Conservation (phyloP, 2,113 vertebrate species). For the Emydocephalus ijimae region DNA sequence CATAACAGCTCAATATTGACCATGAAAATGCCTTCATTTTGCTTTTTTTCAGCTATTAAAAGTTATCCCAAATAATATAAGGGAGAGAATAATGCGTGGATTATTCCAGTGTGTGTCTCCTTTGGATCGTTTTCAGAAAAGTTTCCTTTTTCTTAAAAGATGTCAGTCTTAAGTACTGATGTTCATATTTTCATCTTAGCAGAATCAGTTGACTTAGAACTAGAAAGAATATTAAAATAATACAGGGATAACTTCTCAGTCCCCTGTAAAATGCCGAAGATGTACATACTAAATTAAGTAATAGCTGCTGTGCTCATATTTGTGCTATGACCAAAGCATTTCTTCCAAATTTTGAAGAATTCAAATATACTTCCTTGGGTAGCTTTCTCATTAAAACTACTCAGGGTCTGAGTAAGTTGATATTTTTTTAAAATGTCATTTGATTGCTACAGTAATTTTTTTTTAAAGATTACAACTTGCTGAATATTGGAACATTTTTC, state of each 20-base stretch:
- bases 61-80: background rate
- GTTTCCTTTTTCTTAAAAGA: background rate
- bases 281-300: background rate
- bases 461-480: background rate
- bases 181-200: background rate
- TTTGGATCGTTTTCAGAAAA: background rate
- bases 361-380: background rate
- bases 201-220: background rate
- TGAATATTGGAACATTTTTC: background rate
- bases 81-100: background rate
- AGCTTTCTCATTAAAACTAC: background rate
- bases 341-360: background rate
- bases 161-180: background rate
- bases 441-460: background rate
- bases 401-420: background rate
- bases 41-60: background rate
- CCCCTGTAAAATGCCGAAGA: background rate
- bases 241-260: background rate
- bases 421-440: background rate
- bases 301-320: background rate
- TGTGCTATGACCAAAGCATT: background rate
- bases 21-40: background rate
- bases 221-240: background rate
- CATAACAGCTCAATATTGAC: background rate
- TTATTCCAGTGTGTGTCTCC: background rate